Evolutionary conservation across 1,140 invertebrate genomes (phyloP).

Genomic region (Caenorhabditis remanei): DNA sequence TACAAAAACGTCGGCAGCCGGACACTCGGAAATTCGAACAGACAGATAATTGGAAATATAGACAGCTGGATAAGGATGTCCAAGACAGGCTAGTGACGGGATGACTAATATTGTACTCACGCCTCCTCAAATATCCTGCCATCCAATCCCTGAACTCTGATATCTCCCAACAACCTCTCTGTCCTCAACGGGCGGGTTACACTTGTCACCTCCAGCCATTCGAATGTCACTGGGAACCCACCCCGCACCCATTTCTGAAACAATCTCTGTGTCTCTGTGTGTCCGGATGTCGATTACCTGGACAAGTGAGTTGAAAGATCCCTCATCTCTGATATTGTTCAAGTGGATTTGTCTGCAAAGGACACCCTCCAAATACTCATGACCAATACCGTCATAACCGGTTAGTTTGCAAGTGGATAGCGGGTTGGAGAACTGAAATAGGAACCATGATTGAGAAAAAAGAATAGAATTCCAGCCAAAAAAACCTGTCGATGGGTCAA

Average conservation of each 20-base stretch:
- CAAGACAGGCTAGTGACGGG: too few relatives aligned
- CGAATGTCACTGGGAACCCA: neutral
- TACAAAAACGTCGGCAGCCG: too few relatives aligned
- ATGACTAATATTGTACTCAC: too few relatives aligned
- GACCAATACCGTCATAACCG: slow-evolving; percentile 23
- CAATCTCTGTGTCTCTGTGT: too few relatives aligned
- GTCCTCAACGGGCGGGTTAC: neutral
- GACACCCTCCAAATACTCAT: neutral
- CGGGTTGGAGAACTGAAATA: slow-evolving; percentile 3
- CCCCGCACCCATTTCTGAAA: neutral
- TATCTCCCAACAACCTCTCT: neutral
- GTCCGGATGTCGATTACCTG: neutral
- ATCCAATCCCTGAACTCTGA: slow-evolving; percentile 2
- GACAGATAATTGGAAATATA: too few relatives aligned
- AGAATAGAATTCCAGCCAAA: neutral
- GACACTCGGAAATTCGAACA: too few relatives aligned
- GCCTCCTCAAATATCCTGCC: neutral
- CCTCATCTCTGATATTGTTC: slow-evolving; percentile 20
- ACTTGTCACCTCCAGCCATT: neutral
- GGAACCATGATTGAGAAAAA: neutral
- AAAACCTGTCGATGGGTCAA: neutral
- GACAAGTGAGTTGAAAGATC: neutral
- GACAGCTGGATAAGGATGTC: too few relatives aligned
- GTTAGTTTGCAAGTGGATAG: neutral
- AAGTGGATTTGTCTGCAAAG: slow-evolving; percentile 10